Evolutionary conservation across 2,888 invertebrate species (phyloP), one percentile per base, ranked within the genome.

Genomic region (Serripes groenlandicus): DNA sequence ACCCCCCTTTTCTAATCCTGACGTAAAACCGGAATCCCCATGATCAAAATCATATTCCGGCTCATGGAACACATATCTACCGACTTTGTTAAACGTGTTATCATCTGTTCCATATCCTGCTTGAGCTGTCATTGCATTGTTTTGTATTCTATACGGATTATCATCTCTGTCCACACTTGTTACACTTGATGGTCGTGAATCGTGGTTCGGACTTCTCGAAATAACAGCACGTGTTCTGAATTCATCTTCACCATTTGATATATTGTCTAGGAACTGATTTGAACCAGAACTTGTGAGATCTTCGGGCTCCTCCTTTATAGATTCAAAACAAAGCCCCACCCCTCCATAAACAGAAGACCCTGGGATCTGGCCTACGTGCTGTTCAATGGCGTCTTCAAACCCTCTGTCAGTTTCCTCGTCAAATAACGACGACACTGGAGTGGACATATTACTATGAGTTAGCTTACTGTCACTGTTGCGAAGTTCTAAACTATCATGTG

Each of bases 301-400:
- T n/a, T 90, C 91, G 0, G 91, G 83, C 68, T 90, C 91, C 70
- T 92, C 91, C 56, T 85, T 80, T 21, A 92, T 91, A n/a, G 91
- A 88, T 49, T 91, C 90, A 75, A 91, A 91, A 81, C 87, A 90
- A 18, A 88, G 37, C 9, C 86, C 89, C 32, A 88, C 81, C 9
- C 81, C 78, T 35, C 90, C 84, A 37, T 89, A 88, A n/a, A 82
- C 73, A 26, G 79, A 83, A 32, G 81, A 34, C 9, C 77, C 81
- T 1, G 85, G 68, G 30, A 15, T 37, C n/a, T 42, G 9, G 11
- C 28, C 35, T 15, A 34, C 86, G 42, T 90, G 88, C 11, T 81
- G 71, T 7, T 90, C 85, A 11, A 91, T 69, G 9, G 91, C 90
- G 54, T 91, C 91, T 42, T 92, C 91, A 58, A 91, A 91, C 3